Base-by-base conservation (phyloP, 2,888 invertebrate genomes). In the Dryomyza anilis region DNA sequence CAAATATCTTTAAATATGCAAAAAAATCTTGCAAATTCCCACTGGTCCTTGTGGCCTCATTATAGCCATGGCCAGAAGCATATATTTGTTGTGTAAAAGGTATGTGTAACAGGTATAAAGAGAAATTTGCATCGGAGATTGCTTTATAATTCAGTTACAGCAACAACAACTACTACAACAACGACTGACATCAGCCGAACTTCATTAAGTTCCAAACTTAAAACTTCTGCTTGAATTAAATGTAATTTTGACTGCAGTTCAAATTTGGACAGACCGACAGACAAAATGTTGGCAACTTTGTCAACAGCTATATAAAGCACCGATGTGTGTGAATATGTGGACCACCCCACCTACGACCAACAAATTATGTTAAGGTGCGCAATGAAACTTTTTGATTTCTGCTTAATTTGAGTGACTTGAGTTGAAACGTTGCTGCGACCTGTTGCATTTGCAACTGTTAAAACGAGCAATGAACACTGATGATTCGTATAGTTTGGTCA, bases 381-480 rank as follows among this genome's bases (percentile, higher is more conserved):
- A 71, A 70, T 67, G 74, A 78, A 79, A 77, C 76, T 78, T 78
- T 75, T 73, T 77, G 75, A 78, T 79, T 79, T 78, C 75, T 76
- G 78, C 75, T 78, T 76, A 78, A 79, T 79, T 78, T 76, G 71
- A 71, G 78, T 74, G 77, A 74, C 73, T 73, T 74, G 72, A 62
- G 39, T 39, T 62, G 36, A 39, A 56, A 43, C 52, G 5, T 30
- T 36, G 52, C 3, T 33, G 27, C 43, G 58, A 36, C 33, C n/a
- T 21, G 33, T 46, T 33, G 14, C 48, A 48, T 46, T 29, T 58
- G 58, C 46, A 46, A 52, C 19, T 33, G 36, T n/a, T n/a, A n/a
- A n/a, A n/a, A n/a, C n/a, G n/a, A n/a, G n/a, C n/a, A n/a, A n/a
- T n/a, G n/a, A n/a, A n/a, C n/a, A n/a, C n/a, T n/a, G 52, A 52